Base-by-base conservation (phyloP, 2,888 invertebrate genomes). In the Celastrina argiolus region DNA sequence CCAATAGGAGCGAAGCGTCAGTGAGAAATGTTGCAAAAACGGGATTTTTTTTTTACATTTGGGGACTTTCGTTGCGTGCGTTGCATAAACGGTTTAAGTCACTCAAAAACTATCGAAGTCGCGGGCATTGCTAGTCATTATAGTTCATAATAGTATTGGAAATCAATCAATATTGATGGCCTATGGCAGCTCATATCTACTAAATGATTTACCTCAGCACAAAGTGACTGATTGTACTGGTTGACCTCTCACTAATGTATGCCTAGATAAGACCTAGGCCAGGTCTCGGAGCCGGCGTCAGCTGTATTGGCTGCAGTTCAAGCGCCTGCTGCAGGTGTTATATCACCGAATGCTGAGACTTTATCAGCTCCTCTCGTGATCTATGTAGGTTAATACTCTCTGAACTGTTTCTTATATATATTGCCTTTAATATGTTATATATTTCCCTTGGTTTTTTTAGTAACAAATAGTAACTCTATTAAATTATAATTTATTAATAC, bases 201-300 rank as follows among this genome's bases (percentile, higher is more conserved):
- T 22, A 12, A 51, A 22, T 12, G 51, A 51, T 22, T 51, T 51
- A 26, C 51, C 12, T 22, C 10, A 22, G 5, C 22, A 51, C 10
- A 51, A 22, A 51, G 1, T 51, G 51, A 51, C 10, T 22, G 22
- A 12, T 51, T 51, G 51, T 22, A 51, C 22, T 26, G 51, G 22
- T 22, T 26, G 51, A 26, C 51, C 51, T 1, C 22, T 51, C 12
- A 22, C 12, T 51, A 51, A 22, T 22, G 22, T 22, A 12, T 26
- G 51, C 14, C 22, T 51, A 51, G 51, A 51, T 51, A 51, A 51
- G 1, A 51, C 51, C 22, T 51, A 51, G 51, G 51, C 26, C 51
- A 51, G 51, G 5, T 51, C 22, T 14, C 51, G 51, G 51, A 51
- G 51, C 51, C 51, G 14, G 51, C 51, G 26, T 51, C 22, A 51